These are phyloP conservation scores for Metopolophium dirhodum DNA, from an alignment of 1,140 invertebrate genomes.

Conservation along the genomic window DNA sequence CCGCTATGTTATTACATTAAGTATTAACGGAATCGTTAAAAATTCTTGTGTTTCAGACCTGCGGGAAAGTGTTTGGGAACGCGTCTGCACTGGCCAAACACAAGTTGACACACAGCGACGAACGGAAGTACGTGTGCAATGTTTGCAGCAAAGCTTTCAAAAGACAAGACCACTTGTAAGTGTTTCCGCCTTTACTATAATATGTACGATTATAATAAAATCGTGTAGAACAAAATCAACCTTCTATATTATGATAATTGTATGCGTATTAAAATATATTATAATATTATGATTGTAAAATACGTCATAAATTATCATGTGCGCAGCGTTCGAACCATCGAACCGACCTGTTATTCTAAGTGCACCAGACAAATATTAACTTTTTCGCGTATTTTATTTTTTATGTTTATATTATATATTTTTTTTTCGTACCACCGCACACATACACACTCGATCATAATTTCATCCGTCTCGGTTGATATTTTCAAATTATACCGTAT, in stretches of 20 bases:
- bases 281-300: not conserved
- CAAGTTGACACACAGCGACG: slow-evolving; percentile 97
- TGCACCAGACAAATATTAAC: not conserved
- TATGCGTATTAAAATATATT: not conserved
- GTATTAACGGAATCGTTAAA: slow-evolving; percentile 49
- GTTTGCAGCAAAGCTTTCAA: slow-evolving; percentile 98
- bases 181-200: slow-evolving; percentile 62
- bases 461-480: slow-evolving; percentile 43
- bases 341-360: not conserved
- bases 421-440: not conserved
- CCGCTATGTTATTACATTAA: not conserved
- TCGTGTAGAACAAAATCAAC: not conserved
- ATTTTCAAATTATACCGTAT: slow-evolving; percentile 47
- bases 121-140: slow-evolving; percentile 93
- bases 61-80: slow-evolving; percentile 96
- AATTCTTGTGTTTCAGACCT: slow-evolving; percentile 72
- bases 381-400: not conserved
- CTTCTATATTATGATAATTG: not conserved
- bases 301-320: not conserved
- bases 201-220: too few relatives aligned
- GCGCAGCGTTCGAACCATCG: not conserved
- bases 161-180: slow-evolving; percentile 97
- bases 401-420: not conserved
- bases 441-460: slow-evolving; percentile 19
- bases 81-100: slow-evolving; percentile 96